Conservation (phyloP, 1,140 invertebrate species). For the Tribolium madens region DNA sequence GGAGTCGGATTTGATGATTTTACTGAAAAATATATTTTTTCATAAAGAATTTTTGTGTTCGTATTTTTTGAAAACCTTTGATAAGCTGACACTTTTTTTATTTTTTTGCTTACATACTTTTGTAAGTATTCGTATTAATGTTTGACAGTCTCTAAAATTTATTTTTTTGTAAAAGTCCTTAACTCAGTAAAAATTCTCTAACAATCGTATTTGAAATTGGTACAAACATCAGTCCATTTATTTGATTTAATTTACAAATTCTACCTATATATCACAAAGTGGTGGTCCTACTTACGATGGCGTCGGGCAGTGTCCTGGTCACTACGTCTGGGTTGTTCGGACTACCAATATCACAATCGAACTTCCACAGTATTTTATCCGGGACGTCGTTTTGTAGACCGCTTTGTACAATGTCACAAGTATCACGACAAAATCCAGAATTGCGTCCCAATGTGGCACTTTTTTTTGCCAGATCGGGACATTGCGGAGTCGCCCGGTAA, state of each 20-base stretch:
- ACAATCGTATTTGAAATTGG: slow-evolving; percentile 21
- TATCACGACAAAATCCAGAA: slow-evolving; percentile 24
- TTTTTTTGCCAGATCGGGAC: slow-evolving; percentile 55
- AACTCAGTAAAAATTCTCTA: not conserved
- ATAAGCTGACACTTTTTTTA: too few relatives aligned
- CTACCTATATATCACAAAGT: slow-evolving; percentile 64
- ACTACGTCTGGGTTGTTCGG: slow-evolving; percentile 64
- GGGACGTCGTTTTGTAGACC: slow-evolving; percentile 52
- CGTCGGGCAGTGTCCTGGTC: slow-evolving; percentile 60
- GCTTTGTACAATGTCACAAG: slow-evolving; percentile 58
- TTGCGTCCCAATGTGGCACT: slow-evolving; percentile 57
- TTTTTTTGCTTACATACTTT: too few relatives aligned
- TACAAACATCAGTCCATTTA: slow-evolving; percentile 49
- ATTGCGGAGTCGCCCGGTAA: slow-evolving; percentile 59
- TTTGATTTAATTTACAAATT: slow-evolving; percentile 45
- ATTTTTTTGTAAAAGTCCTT: not conserved
- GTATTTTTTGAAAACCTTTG: too few relatives aligned
- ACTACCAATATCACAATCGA: slow-evolving; percentile 64
- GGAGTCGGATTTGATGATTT: not conserved
- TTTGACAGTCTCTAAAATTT: not conserved
- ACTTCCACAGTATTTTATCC: slow-evolving; percentile 64
- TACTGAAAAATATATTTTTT: too few relatives aligned
- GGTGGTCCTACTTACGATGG: slow-evolving; percentile 62
- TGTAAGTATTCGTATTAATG: not conserved
- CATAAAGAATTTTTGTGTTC: too few relatives aligned